Conservation (phyloP, 1,140 invertebrate species). For the Prorops nasuta region DNA sequence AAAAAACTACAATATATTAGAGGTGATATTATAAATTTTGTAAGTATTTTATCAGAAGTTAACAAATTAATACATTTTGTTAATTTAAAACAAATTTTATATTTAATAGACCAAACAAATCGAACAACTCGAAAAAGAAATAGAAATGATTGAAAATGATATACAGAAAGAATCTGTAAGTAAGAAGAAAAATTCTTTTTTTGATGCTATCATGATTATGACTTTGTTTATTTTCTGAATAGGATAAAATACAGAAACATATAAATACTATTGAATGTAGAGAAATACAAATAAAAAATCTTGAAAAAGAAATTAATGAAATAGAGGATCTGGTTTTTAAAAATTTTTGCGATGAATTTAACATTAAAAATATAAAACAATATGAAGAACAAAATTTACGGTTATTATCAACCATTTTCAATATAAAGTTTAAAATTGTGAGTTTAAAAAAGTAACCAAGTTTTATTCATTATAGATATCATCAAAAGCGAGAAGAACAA, state of each 20-base stretch:
- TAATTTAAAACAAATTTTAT: slow-evolving; percentile 3
- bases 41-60: slow-evolving; percentile 44
- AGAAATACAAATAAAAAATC: slow-evolving; percentile 77
- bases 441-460: slow-evolving; percentile 1
- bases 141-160: background rate
- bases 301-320: slow-evolving; percentile 87
- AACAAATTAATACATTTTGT: slow-evolving; percentile 1
- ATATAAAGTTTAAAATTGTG: too few relatives aligned
- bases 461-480: slow-evolving; percentile 58
- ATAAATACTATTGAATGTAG: slow-evolving; percentile 67
- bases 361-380: slow-evolving; percentile 89
- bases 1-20: slow-evolving; percentile 90
- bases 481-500: slow-evolving; percentile 85
- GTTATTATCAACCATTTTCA: too few relatives aligned
- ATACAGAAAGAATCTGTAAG: slow-evolving; percentile 1
- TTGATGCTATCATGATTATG: background rate
- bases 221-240: slow-evolving; percentile 4
- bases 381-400: slow-evolving; percentile 92
- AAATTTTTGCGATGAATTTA: slow-evolving; percentile 85
- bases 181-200: background rate
- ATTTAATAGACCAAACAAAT: slow-evolving; percentile 68
- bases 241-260: slow-evolving; percentile 39
- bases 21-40: slow-evolving; percentile 80
- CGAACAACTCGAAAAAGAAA: slow-evolving; percentile 59
- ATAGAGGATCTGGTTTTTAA: slow-evolving; percentile 92